Evolutionary conservation across 2,888 invertebrate species (phyloP).

Genomic region (Drosophila stalkeri): DNA sequence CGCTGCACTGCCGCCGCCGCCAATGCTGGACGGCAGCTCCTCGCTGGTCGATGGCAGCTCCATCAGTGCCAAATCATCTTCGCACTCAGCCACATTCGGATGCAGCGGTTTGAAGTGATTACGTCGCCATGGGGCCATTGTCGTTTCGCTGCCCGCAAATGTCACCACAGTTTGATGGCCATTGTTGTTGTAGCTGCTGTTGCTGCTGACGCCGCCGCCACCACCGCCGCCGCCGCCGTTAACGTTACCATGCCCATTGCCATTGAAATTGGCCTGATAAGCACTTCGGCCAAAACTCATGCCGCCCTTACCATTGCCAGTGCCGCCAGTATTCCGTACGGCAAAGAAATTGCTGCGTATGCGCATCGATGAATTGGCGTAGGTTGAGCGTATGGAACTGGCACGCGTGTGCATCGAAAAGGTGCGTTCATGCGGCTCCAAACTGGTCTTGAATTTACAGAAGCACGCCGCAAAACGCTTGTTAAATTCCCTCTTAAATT

Average conservation of each 20-base stretch:
- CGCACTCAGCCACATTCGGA: constrained; percentile 80
- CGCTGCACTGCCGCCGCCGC: constrained; percentile 1
- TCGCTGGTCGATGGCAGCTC: constrained; percentile 68
- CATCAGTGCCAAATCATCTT: constrained; percentile 71
- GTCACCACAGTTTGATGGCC: constrained; percentile 68
- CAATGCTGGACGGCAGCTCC: constrained; percentile 45
- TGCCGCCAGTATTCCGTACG: constrained; percentile 27
- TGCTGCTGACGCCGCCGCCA: constrained; percentile 27
- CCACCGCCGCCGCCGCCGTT: constrained; percentile 29
- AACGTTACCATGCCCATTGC: background rate
- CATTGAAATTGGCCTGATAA: constrained; percentile 21
- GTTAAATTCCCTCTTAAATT: constrained; percentile 92
- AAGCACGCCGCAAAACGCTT: constrained; percentile 88
- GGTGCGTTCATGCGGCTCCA: constrained; percentile 82
- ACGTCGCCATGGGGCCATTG: constrained; percentile 75
- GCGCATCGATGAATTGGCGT: constrained; percentile 82
- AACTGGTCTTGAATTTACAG: constrained; percentile 81
- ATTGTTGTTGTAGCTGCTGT: constrained; percentile 55
- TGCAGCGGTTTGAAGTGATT: constrained; percentile 82
- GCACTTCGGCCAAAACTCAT: constrained; percentile 40
- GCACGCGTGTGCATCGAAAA: constrained; percentile 84
- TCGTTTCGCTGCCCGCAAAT: constrained; percentile 49
- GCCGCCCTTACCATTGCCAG: constrained; percentile 50
- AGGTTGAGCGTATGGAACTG: constrained; percentile 84
- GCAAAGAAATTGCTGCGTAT: constrained; percentile 79